A percentile compares a stretch with the other conserved stretches of the same genome.
Conservation (phyloP, 2,888 invertebrate genomes). For the Drosophila nigricruria region DNA sequence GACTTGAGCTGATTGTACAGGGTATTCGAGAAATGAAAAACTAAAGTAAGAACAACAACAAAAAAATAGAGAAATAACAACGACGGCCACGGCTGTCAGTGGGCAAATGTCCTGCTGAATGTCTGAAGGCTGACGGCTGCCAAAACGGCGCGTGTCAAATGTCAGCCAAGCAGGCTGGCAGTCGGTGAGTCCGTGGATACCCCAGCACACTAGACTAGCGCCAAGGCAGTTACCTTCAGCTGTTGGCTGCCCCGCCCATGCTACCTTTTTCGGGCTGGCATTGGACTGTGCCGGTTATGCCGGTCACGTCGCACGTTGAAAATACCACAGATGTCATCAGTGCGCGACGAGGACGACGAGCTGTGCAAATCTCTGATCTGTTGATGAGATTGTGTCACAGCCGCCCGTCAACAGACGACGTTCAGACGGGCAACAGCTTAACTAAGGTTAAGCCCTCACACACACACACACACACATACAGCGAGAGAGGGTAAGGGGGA, state of each 20-base stretch:
- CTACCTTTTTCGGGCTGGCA: neutral
- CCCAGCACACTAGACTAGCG: neutral
- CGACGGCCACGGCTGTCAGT: conserved; percentile 34
- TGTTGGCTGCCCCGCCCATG: neutral
- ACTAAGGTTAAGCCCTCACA: conserved; percentile 77
- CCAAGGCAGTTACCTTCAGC: conserved; percentile 18
- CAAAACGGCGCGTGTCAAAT: conserved; percentile 78
- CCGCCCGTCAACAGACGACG: conserved; percentile 63
- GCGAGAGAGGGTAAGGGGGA: neutral
- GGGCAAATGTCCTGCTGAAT: conserved; percentile 48
- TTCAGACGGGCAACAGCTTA: conserved; percentile 69
- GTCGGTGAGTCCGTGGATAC: conserved; percentile 12
- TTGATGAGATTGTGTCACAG: conserved; percentile 82
- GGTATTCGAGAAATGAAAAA: conserved; percentile 27
- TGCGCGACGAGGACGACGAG: conserved; percentile 73
- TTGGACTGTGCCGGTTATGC: conserved; percentile 63
- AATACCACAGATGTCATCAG: conserved; percentile 82
- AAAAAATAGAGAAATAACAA: conserved; percentile 38
- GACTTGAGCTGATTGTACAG: conserved; percentile 9
- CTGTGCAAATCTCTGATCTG: conserved; percentile 80
- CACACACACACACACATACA: conserved; percentile 24
- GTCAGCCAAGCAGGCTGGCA: conserved; percentile 60
- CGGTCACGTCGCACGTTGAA: conserved; percentile 82
- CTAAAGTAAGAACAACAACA: neutral
- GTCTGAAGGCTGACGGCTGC: conserved; percentile 56